Base-by-base conservation (phyloP, 2,888 invertebrate species). In the Hanleya hanleyi region DNA sequence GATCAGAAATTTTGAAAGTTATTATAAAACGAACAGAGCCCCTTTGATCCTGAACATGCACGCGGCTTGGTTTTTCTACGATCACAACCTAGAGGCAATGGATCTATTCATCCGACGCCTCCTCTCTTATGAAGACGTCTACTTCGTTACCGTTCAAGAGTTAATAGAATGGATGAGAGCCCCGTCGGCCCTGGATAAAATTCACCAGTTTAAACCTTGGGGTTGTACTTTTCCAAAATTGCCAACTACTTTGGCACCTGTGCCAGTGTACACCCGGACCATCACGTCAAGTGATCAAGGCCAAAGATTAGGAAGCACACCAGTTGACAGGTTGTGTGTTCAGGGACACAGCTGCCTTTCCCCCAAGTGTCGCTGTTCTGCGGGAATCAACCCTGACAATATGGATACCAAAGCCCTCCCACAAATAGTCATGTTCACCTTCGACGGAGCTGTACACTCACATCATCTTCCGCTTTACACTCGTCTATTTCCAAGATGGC, bases 41-140 rank as follows among this genome's bases (percentile, higher is more conserved):
- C 96, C 96, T 0, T 93, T 94, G 77, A 96, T 96, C 0, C 91
- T 96, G 32, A 95, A 95, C 86, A 93, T 96, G 72, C 95, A 95
- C 87, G 93, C 96, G 0, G 93, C 93, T 0, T 96, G 96, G 96
- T 94, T 96, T 81, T 18, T n/a, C 1, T 47, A 12, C 36, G 2
- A 15, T 33, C 29, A 62, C 64, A 65, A 70, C 32, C 41, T 75
- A 15, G 75, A 72, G 37, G 75, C 67, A 5, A 72, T 75, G 67
- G 38, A 67, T n/a, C 38, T 6, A 32, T 67, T 67, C 32, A 67
- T 67, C 18, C 4, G n/a, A 38, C 5, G 15, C 2, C n/a, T 67
- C 3, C 26, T 67, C 18, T 15, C 9, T 4, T 22, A 41, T 4
- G 18, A 41, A 18, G 67, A 67, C 32, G 67, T 67, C 18, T 67